A percentile compares a stretch with the other conserved stretches of the same genome.
These are phyloP conservation scores for Sebastes variabilis DNA, from an alignment of 2,797 vertebrate genomes.

Conservation along the genomic window DNA sequence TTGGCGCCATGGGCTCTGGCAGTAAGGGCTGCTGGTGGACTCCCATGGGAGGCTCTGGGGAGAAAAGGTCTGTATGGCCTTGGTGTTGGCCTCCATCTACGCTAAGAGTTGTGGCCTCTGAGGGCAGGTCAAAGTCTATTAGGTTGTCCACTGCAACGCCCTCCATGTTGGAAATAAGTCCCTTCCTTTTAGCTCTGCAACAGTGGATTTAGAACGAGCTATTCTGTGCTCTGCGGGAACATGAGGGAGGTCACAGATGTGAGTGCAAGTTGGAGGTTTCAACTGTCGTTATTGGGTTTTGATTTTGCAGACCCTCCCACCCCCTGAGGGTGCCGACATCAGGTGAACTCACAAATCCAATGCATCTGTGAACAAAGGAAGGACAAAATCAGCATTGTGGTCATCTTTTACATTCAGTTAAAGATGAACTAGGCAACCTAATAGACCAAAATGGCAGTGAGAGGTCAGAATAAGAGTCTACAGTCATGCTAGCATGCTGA, in stretches of 20 bases:
- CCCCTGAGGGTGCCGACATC: constrained; percentile 25
- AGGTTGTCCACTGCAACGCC: constrained; percentile 87
- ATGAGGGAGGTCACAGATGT: constrained; percentile 7
- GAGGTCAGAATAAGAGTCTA: too few species aligned
- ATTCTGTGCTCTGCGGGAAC: constrained; percentile 17
- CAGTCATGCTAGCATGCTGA: too few species aligned
- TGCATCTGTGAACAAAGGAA: constrained; percentile 54
- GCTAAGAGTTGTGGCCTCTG: constrained; percentile 44
- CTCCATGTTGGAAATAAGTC: constrained; percentile 81
- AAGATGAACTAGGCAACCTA: too few species aligned
- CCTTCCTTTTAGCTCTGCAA: background rate
- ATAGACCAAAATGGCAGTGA: too few species aligned
- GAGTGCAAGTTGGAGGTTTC: background rate
- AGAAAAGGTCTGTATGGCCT: constrained; percentile 62
- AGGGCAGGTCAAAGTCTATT: constrained; percentile 86
- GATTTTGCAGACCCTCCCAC: constrained; percentile 14
- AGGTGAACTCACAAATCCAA: constrained; percentile 15
- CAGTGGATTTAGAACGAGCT: background rate
- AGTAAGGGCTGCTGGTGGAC: constrained; percentile 62
- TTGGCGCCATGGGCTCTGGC: constrained; percentile 67
- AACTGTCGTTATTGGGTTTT: background rate
- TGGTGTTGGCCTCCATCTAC: constrained; percentile 31
- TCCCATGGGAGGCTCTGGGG: constrained; percentile 54
- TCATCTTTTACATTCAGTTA: background rate
- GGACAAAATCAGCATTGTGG: background rate